Percentiles rank a stretch among this genome's conserved stretches.
phyloP scores from a whole-genome alignment of 2,888 invertebrate species.

The Heteropelma amictum region DNA sequence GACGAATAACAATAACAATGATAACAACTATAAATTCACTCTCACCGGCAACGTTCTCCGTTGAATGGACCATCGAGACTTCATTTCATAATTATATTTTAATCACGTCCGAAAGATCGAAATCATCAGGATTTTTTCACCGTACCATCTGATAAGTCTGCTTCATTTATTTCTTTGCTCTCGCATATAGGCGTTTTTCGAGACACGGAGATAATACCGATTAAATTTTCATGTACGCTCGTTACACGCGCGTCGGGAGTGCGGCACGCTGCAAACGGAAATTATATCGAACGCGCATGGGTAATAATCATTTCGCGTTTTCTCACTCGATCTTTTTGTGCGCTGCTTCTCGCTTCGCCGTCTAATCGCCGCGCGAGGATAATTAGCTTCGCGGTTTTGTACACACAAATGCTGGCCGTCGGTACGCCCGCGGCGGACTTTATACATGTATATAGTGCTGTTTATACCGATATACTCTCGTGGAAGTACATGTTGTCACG shows the following conservation, averaged over 20 bases:
- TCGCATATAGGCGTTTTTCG: background rate
- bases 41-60: background rate
- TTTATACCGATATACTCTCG: background rate
- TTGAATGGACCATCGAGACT: slow-evolving; percentile 27
- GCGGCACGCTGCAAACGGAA: slow-evolving; percentile 7
- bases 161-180: background rate
- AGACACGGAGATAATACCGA: slow-evolving; percentile 27
- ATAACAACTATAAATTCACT: background rate
- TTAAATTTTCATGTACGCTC: slow-evolving; percentile 30
- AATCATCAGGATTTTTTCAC: slow-evolving; percentile 10
- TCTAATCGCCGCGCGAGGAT: slow-evolving; percentile 46
- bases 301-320: slow-evolving; percentile 19
- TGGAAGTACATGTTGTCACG: background rate
- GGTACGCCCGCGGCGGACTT: slow-evolving; percentile 16
- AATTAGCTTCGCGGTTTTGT: slow-evolving; percentile 44
- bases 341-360: background rate
- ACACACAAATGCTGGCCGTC: slow-evolving; percentile 31
- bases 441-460: background rate
- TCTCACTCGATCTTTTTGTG: background rate
- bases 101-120: slow-evolving; percentile 30
- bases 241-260: slow-evolving; percentile 7
- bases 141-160: too few relatives aligned
- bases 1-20: slow-evolving; percentile 13
- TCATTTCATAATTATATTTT: slow-evolving; percentile 37
- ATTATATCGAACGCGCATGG: slow-evolving; percentile 34